These are phyloP conservation scores for Caranx melampygus DNA, from an alignment of 2,113 vertebrate species.

Conservation along the genomic window DNA sequence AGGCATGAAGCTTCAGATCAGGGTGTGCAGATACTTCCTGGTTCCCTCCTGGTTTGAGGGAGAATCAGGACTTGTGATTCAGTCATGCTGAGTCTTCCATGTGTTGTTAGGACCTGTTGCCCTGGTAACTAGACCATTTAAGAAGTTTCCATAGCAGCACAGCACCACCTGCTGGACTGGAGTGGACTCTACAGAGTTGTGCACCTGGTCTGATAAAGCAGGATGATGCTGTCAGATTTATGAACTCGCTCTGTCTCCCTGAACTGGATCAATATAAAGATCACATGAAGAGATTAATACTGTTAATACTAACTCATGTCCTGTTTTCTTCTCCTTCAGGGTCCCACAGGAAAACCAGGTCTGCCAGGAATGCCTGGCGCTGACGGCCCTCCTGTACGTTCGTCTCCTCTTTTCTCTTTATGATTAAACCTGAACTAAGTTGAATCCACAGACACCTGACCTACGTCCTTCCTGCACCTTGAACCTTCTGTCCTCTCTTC, in stretches of 20 bases:
- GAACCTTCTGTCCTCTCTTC: accelerated
- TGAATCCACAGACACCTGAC: background rate
- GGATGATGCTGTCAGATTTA: background rate
- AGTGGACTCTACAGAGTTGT: background rate
- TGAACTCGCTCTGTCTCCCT: background rate
- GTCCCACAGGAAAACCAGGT: conserved; percentile 91
- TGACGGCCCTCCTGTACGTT: conserved; percentile 91
- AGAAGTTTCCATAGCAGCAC: background rate
- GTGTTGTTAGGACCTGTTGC: background rate
- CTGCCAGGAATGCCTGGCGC: conserved; percentile 93
- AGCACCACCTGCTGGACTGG: background rate
- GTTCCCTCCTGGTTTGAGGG: too few species aligned
- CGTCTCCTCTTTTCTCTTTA: accelerated
- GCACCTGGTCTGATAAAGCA: background rate
- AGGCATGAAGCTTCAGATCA: too few species aligned
- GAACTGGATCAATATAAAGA: background rate
- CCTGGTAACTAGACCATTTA: background rate
- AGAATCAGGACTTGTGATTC: background rate
- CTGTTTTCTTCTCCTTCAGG: conserved; percentile 76
- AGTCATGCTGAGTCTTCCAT: background rate
- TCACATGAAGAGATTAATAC: too few species aligned
- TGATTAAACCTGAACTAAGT: background rate
- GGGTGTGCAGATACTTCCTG: too few species aligned
- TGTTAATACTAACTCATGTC: background rate
- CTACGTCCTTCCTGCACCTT: background rate